Base-by-base conservation (phyloP, 2,797 vertebrate species). In the Sylvia borin region DNA sequence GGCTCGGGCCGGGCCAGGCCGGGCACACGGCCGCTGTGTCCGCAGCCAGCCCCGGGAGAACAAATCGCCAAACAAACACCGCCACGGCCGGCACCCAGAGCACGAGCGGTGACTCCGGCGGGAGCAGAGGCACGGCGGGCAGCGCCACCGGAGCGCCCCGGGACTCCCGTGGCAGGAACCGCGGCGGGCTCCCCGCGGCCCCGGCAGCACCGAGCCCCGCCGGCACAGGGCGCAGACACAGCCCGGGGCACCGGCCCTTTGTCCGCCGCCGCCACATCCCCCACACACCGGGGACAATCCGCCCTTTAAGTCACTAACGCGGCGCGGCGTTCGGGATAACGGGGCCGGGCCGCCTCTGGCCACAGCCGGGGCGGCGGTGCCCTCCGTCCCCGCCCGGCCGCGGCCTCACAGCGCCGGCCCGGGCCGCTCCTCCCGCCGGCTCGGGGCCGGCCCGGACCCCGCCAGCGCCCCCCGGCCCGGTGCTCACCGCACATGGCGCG, bases 401-500 rank as follows among this genome's bases (percentile, higher is more conserved):
- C 66, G 45, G 65, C 13, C 78, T 36, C 78, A 4, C 38, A 14
- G 32, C 60, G 31, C 64, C 54, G 27, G 13, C 26, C 42, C 42
- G 20, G 11, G 20, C n/a, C n/a, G 70, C 54, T 58, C 53, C 42
- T 57, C 19, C 70, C 18, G 53, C 70, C 40, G 32, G 18, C 40
- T 21, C 51, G 25, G 45, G n/a, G 21, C 43, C 26, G 16, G 54
- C 27, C 27, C 43, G 40, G 53, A 15, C 70, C 53, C 40, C 38
- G 32, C 70, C 25, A 32, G 4, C 5, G 3, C 32, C 40, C 40
- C 53, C 32, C 32, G 24, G 50, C 36, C 38, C 54, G 19, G 6
- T 25, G 45, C 80, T 71, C 73, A 80, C 76, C 91, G 36, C 78
- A 78, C 81, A 81, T 87, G 80, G 13, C 67, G 60, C n/a, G 14